Evolutionary conservation across 2,797 vertebrate species (phyloP).

Genomic region (Eupleurogrammus muticus): DNA sequence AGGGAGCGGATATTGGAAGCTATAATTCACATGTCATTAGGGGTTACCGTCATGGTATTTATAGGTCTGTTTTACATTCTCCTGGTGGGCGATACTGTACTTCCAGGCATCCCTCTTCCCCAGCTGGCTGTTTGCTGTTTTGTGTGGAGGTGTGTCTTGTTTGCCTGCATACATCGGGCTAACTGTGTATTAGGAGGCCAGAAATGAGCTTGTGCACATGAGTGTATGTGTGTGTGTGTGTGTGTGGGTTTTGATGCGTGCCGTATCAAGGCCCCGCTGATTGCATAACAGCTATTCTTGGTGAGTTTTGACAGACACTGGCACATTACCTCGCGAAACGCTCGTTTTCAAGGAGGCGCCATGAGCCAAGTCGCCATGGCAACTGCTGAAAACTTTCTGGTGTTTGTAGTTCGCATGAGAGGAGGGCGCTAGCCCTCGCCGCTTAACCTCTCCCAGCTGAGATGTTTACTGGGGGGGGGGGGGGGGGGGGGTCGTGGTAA

Average conservation of each 20-base stretch:
- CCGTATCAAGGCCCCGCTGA: constrained; percentile 31
- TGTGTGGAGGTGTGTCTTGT: constrained; percentile 16
- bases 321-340: constrained; percentile 47
- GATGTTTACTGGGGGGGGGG: constrained; percentile 22
- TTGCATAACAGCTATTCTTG: constrained; percentile 70
- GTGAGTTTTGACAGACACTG: constrained; percentile 56
- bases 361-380: constrained; percentile 67
- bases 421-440: constrained; percentile 42
- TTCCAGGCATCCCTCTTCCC: neutral
- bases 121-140: constrained; percentile 20
- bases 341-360: constrained; percentile 51
- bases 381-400: constrained; percentile 70
- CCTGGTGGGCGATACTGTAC: constrained; percentile 9
- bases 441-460: constrained; percentile 32
- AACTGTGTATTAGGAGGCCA: constrained; percentile 15
- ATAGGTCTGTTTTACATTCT: constrained; percentile 52
- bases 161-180: constrained; percentile 11
- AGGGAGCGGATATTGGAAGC: constrained; percentile 46
- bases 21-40: constrained; percentile 46
- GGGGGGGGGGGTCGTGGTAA: too few relatives aligned
- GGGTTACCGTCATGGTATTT: constrained; percentile 60
- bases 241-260: constrained; percentile 7
- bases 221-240: constrained; percentile 14
- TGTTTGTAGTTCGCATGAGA: constrained; percentile 62
- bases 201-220: constrained; percentile 9